Base-by-base conservation (phyloP, 2,113 vertebrate species). In the Saimiri boliviensis region DNA sequence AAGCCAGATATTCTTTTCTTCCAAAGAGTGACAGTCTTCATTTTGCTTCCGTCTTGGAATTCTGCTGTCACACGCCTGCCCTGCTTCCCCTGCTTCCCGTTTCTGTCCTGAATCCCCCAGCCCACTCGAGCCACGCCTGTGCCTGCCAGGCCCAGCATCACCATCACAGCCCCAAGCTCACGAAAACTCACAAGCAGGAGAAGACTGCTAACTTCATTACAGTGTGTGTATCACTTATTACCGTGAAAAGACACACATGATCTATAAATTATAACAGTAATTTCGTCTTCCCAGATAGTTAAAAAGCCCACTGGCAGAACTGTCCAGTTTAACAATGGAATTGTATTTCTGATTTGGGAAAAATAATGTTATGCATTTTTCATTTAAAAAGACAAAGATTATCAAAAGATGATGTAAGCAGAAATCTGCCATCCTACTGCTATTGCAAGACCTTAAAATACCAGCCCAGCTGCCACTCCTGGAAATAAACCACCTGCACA, bases 61-160 rank as follows among this genome's bases (percentile, higher is more conserved):
- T 5, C 0, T 0, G 77, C 11, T 1, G 0, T 2, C 37, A 23
- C 3, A 0, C 0, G 56, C 52, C 10, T 3, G 1, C 6, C 6
- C 2, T 35, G 60, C 30, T 37, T 17, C 19, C 3, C 20, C 0
- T 21, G 5, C 37, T 8, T 16, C 16, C 0, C 16, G 17, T 74
- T 35, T 70, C 47, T 63, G 14, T 19, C 20, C 8, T 0, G n/a
- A 54, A 3, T 10, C 16, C 11, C 14, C 68, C 11, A 8, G 40
- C 3, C n/a, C 19, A 1, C 40, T 30, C 4, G 1, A 4, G 79
- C 8, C 27, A 11, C 10, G 9, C 21, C 21, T 0, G 30, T 45
- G 84, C 14, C 23, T 1, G 11, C 32, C 42, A 42, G 66, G 68
- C 68, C 21, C 1, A 0, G 14, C 9, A 4, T 3, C 66, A 14